These are phyloP conservation scores for Himalopsyche kuldschensis DNA, from an alignment of 2,888 invertebrate species.

Conservation along the genomic window DNA sequence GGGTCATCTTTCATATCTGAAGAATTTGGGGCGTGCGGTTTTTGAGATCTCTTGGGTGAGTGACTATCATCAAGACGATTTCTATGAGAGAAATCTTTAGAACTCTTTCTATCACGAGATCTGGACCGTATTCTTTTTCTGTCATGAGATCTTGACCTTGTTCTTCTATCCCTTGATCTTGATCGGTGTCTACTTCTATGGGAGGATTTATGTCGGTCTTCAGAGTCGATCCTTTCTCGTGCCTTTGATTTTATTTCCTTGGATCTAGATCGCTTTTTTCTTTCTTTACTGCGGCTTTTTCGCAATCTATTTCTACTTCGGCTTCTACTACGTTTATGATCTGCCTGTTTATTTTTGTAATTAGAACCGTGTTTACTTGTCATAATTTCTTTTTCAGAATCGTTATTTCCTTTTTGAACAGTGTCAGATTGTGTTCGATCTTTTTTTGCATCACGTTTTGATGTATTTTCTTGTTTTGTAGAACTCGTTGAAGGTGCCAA, in stretches of 20 bases:
- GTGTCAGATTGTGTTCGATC: constrained; percentile 43
- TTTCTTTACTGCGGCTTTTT: constrained; percentile 42
- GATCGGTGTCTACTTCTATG: constrained; percentile 43
- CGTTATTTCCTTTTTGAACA: constrained; percentile 42
- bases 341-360: constrained; percentile 41
- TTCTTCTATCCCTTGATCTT: constrained; percentile 43
- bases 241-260: constrained; percentile 39
- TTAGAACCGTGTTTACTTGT: background rate
- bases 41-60: constrained; percentile 42
- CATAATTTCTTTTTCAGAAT: constrained; percentile 31
- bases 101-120: constrained; percentile 26
- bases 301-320: constrained; percentile 42
- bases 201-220: constrained; percentile 16
- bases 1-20: constrained; percentile 72
- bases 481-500: constrained; percentile 69
- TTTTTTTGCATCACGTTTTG: constrained; percentile 41
- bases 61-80: constrained; percentile 45
- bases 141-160: constrained; percentile 42
- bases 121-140: constrained; percentile 39
- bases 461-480: constrained; percentile 38
- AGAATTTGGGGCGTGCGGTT: constrained; percentile 42
- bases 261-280: constrained; percentile 39
- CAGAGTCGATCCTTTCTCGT: constrained; percentile 41
- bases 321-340: constrained; percentile 45
- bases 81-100: constrained; percentile 42